Conservation (phyloP, 37 sponge, comb jelly and placozoan species). For the Diacarnus erythraeanus region DNA sequence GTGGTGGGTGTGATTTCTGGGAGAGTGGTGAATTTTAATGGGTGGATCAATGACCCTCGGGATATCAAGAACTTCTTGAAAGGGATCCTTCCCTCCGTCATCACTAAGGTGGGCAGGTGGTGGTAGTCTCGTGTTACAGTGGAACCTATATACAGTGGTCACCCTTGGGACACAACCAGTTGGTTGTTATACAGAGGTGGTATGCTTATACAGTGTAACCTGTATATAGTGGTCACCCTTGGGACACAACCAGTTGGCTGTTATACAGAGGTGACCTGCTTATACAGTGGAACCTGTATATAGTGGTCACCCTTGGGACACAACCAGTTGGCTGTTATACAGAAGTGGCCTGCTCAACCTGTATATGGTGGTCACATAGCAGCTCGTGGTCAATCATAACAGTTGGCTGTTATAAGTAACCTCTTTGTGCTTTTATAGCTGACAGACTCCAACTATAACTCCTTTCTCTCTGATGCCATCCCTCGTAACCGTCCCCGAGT, state of each 20-base stretch:
- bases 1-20: constrained; percentile 58
- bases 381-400: neutral
- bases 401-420: too few relatives aligned
- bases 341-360: too few relatives aligned
- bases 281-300: neutral
- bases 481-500: constrained; percentile 41
- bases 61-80: constrained; percentile 22
- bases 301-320: neutral
- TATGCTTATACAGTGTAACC: neutral
- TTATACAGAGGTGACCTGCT: too few relatives aligned
- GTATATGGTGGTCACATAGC: neutral
- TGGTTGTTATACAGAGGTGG: too few relatives aligned
- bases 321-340: neutral
- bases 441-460: neutral
- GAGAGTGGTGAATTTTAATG: constrained; percentile 24
- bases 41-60: neutral
- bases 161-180: neutral
- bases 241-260: neutral
- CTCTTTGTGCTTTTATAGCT: constrained; percentile 18
- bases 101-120: constrained; percentile 31
- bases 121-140: neutral
- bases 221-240: neutral
- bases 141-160: neutral
- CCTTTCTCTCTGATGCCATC: constrained; percentile 32
- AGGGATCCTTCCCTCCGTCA: constrained; percentile 7